phyloP scores from a whole-genome alignment of 2,797 vertebrate species.

The Dendrocincla fuliginosa region DNA sequence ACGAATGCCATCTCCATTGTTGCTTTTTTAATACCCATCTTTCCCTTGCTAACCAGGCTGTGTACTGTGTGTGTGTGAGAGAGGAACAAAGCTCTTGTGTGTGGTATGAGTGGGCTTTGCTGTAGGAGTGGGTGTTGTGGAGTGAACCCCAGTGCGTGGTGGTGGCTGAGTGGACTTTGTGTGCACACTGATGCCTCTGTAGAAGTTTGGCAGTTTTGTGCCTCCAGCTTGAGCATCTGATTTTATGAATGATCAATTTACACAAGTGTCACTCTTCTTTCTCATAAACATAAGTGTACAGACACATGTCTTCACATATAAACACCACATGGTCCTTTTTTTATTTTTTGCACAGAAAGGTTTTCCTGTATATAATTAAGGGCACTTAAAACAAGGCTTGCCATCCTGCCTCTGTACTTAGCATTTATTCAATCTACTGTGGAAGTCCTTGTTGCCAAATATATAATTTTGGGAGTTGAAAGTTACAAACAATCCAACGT shows the following conservation, averaged over 20 bases:
- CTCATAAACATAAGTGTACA: neutral
- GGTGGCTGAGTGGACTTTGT: constrained; percentile 32
- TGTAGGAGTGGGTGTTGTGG: neutral
- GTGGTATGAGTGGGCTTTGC: neutral
- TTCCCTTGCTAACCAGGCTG: constrained; percentile 40
- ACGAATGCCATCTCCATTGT: constrained; percentile 58
- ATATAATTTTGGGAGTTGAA: neutral
- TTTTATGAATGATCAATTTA: neutral
- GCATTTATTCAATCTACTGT: neutral
- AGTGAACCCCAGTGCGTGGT: constrained; percentile 26
- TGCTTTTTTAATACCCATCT: constrained; percentile 51
- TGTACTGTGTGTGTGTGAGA: neutral
- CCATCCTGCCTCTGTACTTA: neutral
- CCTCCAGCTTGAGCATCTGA: neutral
- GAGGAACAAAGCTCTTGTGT: constrained; percentile 1
- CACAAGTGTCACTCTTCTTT: neutral
- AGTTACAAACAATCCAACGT: neutral
- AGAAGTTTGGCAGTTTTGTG: constrained; percentile 24
- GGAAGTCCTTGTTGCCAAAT: neutral
- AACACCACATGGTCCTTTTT: neutral
- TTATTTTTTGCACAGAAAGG: neutral
- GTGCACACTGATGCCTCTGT: neutral
- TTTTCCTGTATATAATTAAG: neutral
- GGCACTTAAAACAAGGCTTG: neutral
- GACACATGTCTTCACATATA: neutral